Percentiles rank a stretch among this genome's conserved stretches.
Evolutionary conservation across 2,888 invertebrate species (phyloP).

Genomic region (Synanthedon tipuliformis): DNA sequence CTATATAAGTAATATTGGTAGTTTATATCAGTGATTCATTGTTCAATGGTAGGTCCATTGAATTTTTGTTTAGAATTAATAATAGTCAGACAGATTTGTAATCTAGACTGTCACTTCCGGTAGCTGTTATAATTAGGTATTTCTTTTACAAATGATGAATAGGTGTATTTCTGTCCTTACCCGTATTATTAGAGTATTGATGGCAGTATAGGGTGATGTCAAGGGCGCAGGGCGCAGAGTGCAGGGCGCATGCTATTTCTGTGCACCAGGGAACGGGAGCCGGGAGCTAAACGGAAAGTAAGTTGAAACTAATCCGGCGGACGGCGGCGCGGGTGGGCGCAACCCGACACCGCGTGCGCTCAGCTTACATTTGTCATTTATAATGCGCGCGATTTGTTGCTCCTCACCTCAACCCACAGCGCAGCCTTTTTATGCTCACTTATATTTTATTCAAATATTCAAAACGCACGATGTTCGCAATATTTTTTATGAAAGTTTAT

Average conservation of each 20-base stretch:
- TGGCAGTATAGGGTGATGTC: conserved; percentile 35
- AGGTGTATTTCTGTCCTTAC: not conserved
- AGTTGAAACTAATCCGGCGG: conserved; percentile 58
- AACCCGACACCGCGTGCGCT: conserved; percentile 57
- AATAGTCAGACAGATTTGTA: no score
- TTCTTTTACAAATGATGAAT: not conserved
- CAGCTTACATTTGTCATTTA: conserved; percentile 69
- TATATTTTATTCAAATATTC: conserved; percentile 62
- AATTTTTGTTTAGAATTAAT: no score
- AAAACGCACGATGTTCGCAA: conserved; percentile 40
- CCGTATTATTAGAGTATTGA: conserved; percentile 27
- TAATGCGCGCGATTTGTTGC: conserved; percentile 70
- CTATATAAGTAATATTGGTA: no score
- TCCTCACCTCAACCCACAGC: conserved; percentile 42
- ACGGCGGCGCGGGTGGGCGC: conserved; percentile 49
- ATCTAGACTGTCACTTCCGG: no score
- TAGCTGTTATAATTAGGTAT: not conserved
- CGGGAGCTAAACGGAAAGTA: conserved; percentile 52
- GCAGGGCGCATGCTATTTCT: conserved; percentile 37
- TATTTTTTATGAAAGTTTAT: conserved; percentile 54
- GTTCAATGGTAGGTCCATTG: no score
- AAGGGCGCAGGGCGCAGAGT: conserved; percentile 48
- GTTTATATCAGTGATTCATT: no score
- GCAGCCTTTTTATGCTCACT: conserved; percentile 54
- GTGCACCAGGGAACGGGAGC: conserved; percentile 18